Percentiles rank a stretch among this genome's conserved stretches.
Conservation (phyloP, 2,797 vertebrate species). For the Brachyrhaphis roseni region DNA sequence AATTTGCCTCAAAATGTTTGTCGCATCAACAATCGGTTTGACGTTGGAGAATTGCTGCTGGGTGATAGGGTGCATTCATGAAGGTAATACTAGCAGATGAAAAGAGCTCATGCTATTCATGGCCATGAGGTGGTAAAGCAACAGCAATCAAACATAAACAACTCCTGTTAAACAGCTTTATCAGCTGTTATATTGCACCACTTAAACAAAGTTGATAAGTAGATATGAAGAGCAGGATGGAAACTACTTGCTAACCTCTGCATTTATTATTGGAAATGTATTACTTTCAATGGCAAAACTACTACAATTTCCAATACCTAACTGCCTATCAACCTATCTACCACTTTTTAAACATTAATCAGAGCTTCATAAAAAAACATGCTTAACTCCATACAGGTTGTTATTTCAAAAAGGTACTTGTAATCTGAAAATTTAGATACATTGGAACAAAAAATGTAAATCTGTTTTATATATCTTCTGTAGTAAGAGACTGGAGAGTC, state of each 20-base stretch:
- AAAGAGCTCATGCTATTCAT: background rate
- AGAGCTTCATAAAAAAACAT: background rate
- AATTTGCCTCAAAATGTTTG: conserved; percentile 1
- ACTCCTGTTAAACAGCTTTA: conserved; percentile 45
- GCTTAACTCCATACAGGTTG: background rate
- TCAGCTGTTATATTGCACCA: conserved; percentile 41
- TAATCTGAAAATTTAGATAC: background rate
- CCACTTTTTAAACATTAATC: background rate
- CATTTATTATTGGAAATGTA: background rate
- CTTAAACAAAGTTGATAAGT: conserved; percentile 45
- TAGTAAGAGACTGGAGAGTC: too few species aligned
- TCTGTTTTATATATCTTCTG: too few species aligned
- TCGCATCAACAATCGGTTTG: background rate
- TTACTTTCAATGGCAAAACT: background rate
- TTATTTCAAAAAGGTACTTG: background rate
- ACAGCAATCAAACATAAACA: conserved; percentile 31
- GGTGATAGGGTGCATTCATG: conserved; percentile 3
- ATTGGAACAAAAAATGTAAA: too few species aligned
- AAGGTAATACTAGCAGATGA: conserved; percentile 1
- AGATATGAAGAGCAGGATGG: background rate
- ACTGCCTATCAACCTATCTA: background rate
- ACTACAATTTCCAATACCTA: background rate
- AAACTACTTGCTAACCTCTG: background rate
- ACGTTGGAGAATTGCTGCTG: background rate
- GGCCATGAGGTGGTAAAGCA: conserved; percentile 27